A percentile compares a stretch with the other conserved stretches of the same genome.
Conservation (phyloP, 2,113 vertebrate species). For the Smithornis capensis region DNA sequence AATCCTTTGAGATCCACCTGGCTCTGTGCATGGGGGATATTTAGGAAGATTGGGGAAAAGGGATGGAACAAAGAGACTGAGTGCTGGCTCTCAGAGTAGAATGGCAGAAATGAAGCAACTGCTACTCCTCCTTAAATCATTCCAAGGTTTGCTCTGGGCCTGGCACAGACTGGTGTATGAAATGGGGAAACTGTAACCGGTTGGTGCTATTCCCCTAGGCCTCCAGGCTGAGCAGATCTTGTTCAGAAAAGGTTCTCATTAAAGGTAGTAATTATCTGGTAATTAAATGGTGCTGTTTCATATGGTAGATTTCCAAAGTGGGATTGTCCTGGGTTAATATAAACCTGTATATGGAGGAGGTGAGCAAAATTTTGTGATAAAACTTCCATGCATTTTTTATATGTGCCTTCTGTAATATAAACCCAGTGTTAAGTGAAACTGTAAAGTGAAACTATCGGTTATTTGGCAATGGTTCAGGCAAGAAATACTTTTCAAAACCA, state of each 20-base stretch:
- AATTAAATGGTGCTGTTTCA: conserved; percentile 42
- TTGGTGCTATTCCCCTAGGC: not conserved
- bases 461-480: conserved; percentile 5
- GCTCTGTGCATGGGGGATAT: not conserved
- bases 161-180: not conserved
- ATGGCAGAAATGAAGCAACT: not conserved
- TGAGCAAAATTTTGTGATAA: not conserved
- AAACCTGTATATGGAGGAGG: not conserved
- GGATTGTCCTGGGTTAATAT: not conserved
- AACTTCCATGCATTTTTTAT: not conserved
- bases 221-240: conserved; percentile 26
- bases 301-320: conserved; percentile 34
- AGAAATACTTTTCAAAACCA: not conserved
- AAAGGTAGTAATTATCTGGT: conserved; percentile 40
- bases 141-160: not conserved
- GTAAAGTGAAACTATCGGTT: conserved; percentile 1
- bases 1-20: not conserved
- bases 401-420: not conserved
- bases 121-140: not conserved
- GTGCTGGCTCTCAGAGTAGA: not conserved
- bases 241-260: not conserved
- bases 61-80: not conserved
- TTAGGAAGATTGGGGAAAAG: not conserved
- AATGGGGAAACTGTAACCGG: not conserved
- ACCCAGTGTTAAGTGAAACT: not conserved